Evolutionary conservation across 2,797 vertebrate genomes (phyloP).

Genomic region (Karalla daura): DNA sequence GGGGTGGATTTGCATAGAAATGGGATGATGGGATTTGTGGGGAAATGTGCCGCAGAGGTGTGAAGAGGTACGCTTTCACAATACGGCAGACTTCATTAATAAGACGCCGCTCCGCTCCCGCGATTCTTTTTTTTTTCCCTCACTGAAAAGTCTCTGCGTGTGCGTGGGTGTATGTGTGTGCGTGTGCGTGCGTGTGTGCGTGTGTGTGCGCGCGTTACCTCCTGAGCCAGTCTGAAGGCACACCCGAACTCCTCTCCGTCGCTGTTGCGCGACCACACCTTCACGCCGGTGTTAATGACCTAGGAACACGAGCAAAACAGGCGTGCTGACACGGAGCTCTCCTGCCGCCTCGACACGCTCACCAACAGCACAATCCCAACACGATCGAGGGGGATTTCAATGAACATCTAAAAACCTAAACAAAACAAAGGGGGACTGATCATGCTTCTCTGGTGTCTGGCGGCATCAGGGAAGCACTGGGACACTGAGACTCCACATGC

Average conservation of each 20-base stretch:
- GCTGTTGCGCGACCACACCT: conserved; percentile 96
- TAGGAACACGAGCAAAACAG: conserved; percentile 59
- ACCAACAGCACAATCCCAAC: conserved; percentile 1
- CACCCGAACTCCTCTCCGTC: conserved; percentile 96
- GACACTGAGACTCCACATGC: too few relatives aligned
- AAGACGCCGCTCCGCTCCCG: accelerated
- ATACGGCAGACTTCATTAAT: background rate
- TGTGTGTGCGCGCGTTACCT: conserved; percentile 83
- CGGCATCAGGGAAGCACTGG: too few relatives aligned
- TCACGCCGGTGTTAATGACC: conserved; percentile 98
- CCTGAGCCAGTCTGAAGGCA: conserved; percentile 96
- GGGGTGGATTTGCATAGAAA: conserved; percentile 14
- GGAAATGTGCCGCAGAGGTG: background rate
- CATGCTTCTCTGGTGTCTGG: background rate
- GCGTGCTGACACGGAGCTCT: background rate
- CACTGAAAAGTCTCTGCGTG: too few relatives aligned
- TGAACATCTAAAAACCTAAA: too few relatives aligned
- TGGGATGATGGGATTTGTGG: background rate
- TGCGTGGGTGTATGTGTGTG: too few relatives aligned
- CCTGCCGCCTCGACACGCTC: background rate
- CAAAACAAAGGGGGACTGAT: conserved; percentile 14
- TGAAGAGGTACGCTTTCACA: conserved; percentile 8
- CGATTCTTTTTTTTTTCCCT: too few relatives aligned
- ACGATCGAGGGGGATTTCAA: background rate
- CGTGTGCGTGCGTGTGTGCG: background rate